Percentiles rank a stretch among this genome's conserved stretches.
Evolutionary conservation across 2,797 vertebrate genomes (phyloP).

Genomic region (Aphelocoma californica): DNA sequence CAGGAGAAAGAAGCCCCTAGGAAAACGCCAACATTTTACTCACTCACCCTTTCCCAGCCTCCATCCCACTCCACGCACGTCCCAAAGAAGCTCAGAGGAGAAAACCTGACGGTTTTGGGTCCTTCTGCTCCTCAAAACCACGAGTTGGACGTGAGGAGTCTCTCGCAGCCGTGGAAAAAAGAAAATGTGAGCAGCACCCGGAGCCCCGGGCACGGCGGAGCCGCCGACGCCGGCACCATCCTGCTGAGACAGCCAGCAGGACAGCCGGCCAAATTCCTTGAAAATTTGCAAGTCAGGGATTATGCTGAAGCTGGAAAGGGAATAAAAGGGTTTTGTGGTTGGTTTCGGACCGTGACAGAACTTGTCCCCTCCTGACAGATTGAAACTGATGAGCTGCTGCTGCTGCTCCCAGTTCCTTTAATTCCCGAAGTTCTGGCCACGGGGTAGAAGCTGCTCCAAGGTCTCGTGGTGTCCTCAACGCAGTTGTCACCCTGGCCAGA

Average conservation of each 20-base stretch:
- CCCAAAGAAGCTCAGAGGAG: neutral
- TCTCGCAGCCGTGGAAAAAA: neutral
- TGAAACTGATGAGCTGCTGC: neutral
- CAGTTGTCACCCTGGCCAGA: accelerated
- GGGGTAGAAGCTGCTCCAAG: neutral
- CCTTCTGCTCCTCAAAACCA: neutral
- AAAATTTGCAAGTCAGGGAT: neutral
- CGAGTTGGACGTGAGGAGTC: neutral
- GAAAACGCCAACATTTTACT: neutral
- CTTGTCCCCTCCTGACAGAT: neutral
- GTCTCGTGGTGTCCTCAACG: neutral
- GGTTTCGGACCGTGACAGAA: neutral
- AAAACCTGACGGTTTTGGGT: neutral
- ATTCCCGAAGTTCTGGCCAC: accelerated
- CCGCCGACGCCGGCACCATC: neutral
- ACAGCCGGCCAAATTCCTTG: neutral
- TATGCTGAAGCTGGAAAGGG: neutral
- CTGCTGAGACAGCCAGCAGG: neutral
- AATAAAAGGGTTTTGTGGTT: neutral
- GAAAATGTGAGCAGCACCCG: neutral
- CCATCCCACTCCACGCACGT: neutral
- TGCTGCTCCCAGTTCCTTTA: neutral
- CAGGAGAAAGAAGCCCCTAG: neutral
- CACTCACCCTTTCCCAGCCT: neutral
- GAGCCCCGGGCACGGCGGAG: neutral